These are phyloP conservation scores for Hycleus phaleratus DNA, from an alignment of 1,140 invertebrate genomes.

Conservation along the genomic window DNA sequence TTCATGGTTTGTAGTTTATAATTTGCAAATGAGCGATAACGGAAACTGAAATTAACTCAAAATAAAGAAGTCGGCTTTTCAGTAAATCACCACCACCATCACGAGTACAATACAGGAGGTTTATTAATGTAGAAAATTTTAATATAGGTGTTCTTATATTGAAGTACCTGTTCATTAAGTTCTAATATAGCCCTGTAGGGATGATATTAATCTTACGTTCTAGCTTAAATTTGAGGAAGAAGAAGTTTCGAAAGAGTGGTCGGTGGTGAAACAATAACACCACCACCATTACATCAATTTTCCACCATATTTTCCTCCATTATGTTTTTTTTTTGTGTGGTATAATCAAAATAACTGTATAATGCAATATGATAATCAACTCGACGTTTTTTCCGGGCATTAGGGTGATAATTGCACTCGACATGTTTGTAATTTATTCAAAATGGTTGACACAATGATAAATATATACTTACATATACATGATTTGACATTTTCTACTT, in stretches of 20 bases:
- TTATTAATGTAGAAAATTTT: conserved; percentile 12
- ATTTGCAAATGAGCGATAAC: no score
- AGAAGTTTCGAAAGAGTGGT: no score
- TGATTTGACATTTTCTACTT: no score
- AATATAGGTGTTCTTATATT: conserved; percentile 17
- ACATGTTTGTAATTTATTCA: not conserved
- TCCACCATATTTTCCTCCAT: not conserved
- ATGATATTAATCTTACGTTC: conserved; percentile 17
- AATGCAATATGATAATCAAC: not conserved
- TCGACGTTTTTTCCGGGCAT: not conserved
- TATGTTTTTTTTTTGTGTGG: no score
- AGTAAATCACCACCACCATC: no score
- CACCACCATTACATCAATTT: conserved; percentile 2
- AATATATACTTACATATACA: no score
- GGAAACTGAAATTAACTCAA: no score
- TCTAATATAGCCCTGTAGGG: conserved; percentile 13
- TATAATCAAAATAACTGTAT: conserved; percentile 7
- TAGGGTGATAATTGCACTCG: not conserved
- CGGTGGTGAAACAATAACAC: no score
- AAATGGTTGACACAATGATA: not conserved
- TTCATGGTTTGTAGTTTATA: no score
- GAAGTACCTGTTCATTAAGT: conserved; percentile 9
- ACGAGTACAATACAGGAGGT: not conserved
- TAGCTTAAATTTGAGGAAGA: no score
- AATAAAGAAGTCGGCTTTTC: no score